Evolutionary conservation across 2,113 vertebrate genomes (phyloP).

Genomic region (Gallinago jamesoni): DNA sequence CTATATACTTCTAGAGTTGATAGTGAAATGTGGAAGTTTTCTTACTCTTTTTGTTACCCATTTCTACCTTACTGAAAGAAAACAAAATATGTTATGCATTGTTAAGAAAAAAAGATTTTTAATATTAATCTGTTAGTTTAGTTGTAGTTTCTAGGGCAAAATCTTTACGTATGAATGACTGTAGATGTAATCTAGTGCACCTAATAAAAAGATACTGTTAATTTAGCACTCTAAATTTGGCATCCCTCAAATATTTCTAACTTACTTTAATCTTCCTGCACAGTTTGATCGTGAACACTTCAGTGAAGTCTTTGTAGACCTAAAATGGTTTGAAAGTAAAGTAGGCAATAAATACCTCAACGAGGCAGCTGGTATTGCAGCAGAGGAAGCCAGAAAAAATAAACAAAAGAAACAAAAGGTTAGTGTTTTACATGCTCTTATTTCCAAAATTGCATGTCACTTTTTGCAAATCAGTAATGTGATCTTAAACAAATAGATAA

Average conservation of each 20-base stretch:
- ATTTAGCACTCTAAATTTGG: background rate
- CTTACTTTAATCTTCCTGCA: constrained; percentile 6
- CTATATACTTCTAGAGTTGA: background rate
- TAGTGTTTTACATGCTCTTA: background rate
- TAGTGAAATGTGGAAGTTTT: background rate
- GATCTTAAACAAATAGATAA: background rate
- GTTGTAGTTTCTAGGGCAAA: background rate
- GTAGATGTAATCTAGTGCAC: background rate
- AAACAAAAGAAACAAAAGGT: constrained; percentile 83
- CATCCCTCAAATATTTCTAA: background rate
- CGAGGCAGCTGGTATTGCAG: constrained; percentile 91
- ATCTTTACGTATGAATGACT: background rate
- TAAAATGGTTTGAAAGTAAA: constrained; percentile 99
- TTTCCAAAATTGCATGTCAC: background rate
- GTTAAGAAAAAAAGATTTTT: background rate
- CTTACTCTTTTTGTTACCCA: background rate
- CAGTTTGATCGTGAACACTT: constrained; percentile 98
- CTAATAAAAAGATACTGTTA: background rate
- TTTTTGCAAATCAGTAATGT: background rate
- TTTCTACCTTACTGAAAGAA: background rate
- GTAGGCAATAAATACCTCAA: constrained; percentile 98
- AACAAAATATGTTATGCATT: background rate
- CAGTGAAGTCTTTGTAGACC: constrained; percentile 94
- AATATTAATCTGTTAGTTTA: background rate
- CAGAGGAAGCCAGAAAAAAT: constrained; percentile 85